Percentiles rank a stretch among this genome's conserved stretches.
Evolutionary conservation across 2,113 vertebrate genomes (phyloP).

Genomic region (Nycticryphes semicollaris): DNA sequence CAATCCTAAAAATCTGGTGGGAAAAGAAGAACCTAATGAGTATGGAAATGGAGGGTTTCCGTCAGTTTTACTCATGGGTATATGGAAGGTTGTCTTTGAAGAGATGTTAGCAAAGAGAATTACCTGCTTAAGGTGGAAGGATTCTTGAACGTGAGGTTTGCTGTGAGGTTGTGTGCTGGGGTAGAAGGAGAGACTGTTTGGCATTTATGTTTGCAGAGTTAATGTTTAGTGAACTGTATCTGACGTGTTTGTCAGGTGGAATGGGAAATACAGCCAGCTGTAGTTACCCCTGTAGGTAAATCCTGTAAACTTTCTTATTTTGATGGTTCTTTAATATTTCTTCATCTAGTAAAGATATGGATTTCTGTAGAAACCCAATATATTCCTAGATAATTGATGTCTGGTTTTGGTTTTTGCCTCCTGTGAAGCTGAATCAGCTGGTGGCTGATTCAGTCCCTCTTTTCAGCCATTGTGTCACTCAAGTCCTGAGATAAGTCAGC

Average conservation of each 20-base stretch:
- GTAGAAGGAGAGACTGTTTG: neutral
- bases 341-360: neutral
- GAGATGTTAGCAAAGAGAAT: neutral
- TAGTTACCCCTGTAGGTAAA: neutral
- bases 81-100: neutral
- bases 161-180: rapidly evolving
- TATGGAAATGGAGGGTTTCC: neutral
- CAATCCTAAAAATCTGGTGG: neutral
- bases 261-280: neutral
- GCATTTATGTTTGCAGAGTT: neutral
- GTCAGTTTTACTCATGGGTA: neutral
- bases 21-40: neutral
- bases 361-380: neutral
- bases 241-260: neutral
- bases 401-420: neutral
- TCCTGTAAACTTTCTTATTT: neutral
- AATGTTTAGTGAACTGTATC: neutral
- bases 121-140: neutral
- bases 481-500: neutral
- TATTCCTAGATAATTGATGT: neutral
- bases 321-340: neutral
- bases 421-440: neutral
- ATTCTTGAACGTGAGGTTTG: neutral
- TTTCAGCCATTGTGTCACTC: neutral
- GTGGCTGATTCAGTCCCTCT: neutral